Evolutionary conservation across 2,797 vertebrate species (phyloP).

Genomic region (Neoniphon sammara): DNA sequence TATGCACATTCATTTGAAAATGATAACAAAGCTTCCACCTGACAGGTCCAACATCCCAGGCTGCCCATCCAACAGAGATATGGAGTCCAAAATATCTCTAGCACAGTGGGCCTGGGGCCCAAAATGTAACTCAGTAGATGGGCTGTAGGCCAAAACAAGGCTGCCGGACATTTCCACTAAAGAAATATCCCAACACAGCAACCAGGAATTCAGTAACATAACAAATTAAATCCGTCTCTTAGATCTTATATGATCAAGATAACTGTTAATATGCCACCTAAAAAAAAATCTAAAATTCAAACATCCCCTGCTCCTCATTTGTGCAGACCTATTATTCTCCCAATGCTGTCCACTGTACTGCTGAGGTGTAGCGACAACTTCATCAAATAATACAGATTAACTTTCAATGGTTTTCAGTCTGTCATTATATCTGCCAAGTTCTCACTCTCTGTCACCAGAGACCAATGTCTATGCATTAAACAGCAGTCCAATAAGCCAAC

Average conservation of each 20-base stretch:
- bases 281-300: not conserved
- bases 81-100: slow-evolving; percentile 2
- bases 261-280: not conserved
- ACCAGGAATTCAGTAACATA: not conserved
- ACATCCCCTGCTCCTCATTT: not conserved
- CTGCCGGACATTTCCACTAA: not conserved
- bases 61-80: not conserved
- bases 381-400: not conserved
- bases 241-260: not conserved
- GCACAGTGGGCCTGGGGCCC: not conserved
- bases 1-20: slow-evolving; percentile 25
- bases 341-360: not conserved
- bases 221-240: not conserved
- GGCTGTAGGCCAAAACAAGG: not conserved
- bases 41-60: slow-evolving; percentile 3
- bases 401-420: not conserved
- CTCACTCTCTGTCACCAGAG: slow-evolving; percentile 5
- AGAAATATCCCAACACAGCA: not conserved
- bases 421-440: not conserved
- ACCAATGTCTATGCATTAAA: slow-evolving; percentile 10
- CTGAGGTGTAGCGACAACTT: not conserved
- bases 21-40: slow-evolving; percentile 7
- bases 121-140: not conserved
- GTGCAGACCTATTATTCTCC: not conserved
- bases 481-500: slow-evolving; percentile 3